phyloP scores from a whole-genome alignment of 2,888 invertebrate species.

The Conus canariensis region DNA sequence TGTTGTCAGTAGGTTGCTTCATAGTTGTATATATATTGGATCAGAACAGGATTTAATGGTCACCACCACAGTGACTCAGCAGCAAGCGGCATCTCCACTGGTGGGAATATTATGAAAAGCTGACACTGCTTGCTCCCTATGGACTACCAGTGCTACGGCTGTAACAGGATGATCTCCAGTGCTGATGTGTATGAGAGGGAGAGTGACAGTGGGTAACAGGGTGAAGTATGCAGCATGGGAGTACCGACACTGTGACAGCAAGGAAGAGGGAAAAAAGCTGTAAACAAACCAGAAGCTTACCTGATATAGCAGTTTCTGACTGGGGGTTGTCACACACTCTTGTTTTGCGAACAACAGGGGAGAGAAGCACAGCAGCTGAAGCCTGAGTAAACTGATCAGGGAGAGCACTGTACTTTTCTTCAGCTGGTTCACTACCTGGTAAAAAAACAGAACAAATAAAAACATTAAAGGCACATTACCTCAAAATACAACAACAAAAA shows the following conservation, averaged over 20 bases:
- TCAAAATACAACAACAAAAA: too few relatives aligned
- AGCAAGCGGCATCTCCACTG: too few relatives aligned
- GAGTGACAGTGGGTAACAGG: not conserved
- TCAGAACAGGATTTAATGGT: too few relatives aligned
- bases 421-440: constrained; percentile 17
- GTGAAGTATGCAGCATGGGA: too few relatives aligned
- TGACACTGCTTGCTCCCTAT: too few relatives aligned
- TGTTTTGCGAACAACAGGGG: constrained; percentile 70
- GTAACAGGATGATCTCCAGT: constrained; percentile 57
- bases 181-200: constrained; percentile 43
- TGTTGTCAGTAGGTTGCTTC: too few relatives aligned
- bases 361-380: constrained; percentile 66
- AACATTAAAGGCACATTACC: too few relatives aligned
- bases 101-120: not conserved
- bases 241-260: too few relatives aligned
- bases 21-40: too few relatives aligned
- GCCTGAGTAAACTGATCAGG: constrained; percentile 25
- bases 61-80: too few relatives aligned
- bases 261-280: too few relatives aligned
- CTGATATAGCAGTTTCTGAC: not conserved
- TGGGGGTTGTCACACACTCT: constrained; percentile 49
- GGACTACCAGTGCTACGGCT: not conserved
- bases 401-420: constrained; percentile 17
- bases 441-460: not conserved
- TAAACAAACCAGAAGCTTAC: not conserved